Base-by-base conservation (phyloP, 2,113 vertebrate species). In the Neomonachus schauinslandi region DNA sequence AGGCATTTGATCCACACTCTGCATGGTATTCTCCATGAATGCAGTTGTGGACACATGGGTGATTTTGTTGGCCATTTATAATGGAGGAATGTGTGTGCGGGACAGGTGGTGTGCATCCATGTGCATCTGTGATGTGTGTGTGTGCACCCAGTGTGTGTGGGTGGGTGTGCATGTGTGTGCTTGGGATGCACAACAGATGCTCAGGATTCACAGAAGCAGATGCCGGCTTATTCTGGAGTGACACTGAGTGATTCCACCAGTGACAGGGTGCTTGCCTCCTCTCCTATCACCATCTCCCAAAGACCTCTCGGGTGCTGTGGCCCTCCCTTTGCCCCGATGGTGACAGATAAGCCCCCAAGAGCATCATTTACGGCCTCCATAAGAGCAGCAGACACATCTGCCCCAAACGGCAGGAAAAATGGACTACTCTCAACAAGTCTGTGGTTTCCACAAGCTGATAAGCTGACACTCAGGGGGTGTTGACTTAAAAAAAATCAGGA, bases 401-500 rank as follows among this genome's bases (percentile, higher is more conserved):
- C 96, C 49, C 49, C 39, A 55, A 81, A 21, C 10, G 53, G 9
- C 9, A 4, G 88, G 63, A 33, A 36, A 49, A 97, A 97, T 0
- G 39, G 24, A 31, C 57, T 94, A 1, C 28, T 85, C 95, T 79
- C 97, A 79, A 80, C 22, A 7, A 22, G 57, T 83, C 31, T 0
- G 16, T 1, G 36, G 28, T 96, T 97, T 95, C 39, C 59, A 65
- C 86, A 46, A 84, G 74, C 80, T 65, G 76, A 69, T 89, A 97
- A 96, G 57, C 12, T 96, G 76, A 94, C 89, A 65, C 55, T 88
- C 11, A 0, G 42, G 26, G 79, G 87, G 71, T 89, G 39, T 63
- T 80, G 98, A 84, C 97, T 95, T 93, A 90, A 97, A 97, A 97
- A 46, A 46, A 97, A 94, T 95, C 49, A 98, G 95, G 84, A 95